A percentile compares a stretch with the other conserved stretches of the same genome.
phyloP scores from a whole-genome alignment of 2,113 vertebrate species.

The Albula goreensis region DNA sequence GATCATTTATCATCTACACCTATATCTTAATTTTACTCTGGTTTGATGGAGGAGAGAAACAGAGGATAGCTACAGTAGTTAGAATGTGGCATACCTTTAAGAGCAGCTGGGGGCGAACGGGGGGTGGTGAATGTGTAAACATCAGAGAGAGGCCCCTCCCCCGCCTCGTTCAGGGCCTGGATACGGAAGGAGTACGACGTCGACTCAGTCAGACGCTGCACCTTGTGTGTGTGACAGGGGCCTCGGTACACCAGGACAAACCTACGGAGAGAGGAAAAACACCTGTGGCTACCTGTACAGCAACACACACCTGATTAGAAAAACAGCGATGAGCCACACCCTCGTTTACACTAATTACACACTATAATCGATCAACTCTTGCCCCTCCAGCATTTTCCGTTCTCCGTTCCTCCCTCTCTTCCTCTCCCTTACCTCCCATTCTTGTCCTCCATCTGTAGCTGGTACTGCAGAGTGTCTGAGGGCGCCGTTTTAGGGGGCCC shows the following conservation, averaged over 20 bases:
- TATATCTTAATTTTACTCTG: background rate
- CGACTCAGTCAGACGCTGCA: slow-evolving; percentile 95
- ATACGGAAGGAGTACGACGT: slow-evolving; percentile 95
- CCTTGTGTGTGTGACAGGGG: slow-evolving; percentile 97
- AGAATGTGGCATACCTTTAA: slow-evolving; percentile 79
- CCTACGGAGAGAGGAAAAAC: slow-evolving; percentile 63
- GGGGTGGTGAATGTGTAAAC: slow-evolving; percentile 93
- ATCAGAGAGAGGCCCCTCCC: slow-evolving; percentile 90
- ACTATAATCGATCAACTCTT: background rate
- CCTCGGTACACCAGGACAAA: slow-evolving; percentile 93
- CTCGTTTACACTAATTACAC: too few species aligned
- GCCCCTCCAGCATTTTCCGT: too few species aligned
- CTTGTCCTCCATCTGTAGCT: slow-evolving; percentile 93
- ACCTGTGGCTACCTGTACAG: background rate
- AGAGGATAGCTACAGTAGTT: background rate
- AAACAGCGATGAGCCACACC: too few species aligned
- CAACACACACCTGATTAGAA: too few species aligned
- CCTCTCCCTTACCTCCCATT: slow-evolving; percentile 77
- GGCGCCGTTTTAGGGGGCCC: slow-evolving; percentile 76
- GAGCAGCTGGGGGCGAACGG: slow-evolving; percentile 86
- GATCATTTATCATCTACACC: too few species aligned
- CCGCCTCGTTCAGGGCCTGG: slow-evolving; percentile 96
- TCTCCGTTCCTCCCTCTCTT: background rate
- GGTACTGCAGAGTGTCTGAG: slow-evolving; percentile 88
- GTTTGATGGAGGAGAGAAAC: background rate